A percentile compares a stretch with the other conserved stretches of the same genome.
These are phyloP conservation scores for Drosophila tani DNA, from an alignment of 1,140 invertebrate species.

Conservation along the genomic window DNA sequence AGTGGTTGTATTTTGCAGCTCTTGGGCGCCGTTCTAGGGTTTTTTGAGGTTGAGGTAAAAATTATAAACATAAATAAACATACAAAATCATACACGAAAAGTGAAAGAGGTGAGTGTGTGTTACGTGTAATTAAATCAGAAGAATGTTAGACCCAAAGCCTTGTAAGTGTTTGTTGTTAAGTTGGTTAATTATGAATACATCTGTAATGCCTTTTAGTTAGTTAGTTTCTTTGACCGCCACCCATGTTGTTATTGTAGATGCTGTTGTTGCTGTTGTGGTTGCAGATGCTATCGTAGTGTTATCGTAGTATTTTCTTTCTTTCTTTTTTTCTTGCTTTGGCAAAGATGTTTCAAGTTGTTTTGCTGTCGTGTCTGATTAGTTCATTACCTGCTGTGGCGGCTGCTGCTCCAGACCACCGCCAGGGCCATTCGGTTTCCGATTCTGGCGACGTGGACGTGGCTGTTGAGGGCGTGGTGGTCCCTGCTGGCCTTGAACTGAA, in stretches of 20 bases:
- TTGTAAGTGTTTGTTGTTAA: conserved; percentile 19
- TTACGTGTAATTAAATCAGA: conserved; percentile 38
- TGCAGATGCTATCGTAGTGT: conserved; percentile 30
- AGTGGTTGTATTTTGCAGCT: conserved; percentile 84
- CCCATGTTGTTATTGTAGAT: conserved; percentile 51
- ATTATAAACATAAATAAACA: conserved; percentile 47
- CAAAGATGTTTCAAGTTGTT: conserved; percentile 37
- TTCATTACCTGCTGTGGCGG: conserved; percentile 84
- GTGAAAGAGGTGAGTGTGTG: conserved; percentile 19
- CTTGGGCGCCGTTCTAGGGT: conserved; percentile 78
- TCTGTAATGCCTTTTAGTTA: not conserved
- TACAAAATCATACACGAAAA: conserved; percentile 20
- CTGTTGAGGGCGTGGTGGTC: conserved; percentile 69
- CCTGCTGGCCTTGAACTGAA: conserved; percentile 72
- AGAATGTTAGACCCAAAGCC: conserved; percentile 69
- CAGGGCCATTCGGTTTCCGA: conserved; percentile 77
- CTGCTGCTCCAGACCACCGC: conserved; percentile 77
- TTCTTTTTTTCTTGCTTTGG: conserved; percentile 29
- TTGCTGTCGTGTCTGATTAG: conserved; percentile 58
- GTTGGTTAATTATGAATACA: too few species aligned
- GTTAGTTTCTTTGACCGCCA: conserved; percentile 53
- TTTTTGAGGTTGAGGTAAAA: conserved; percentile 11
- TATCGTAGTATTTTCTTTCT: conserved; percentile 23
- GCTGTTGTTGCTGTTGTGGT: conserved; percentile 42
- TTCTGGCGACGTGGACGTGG: conserved; percentile 78